A percentile compares a stretch with the other conserved stretches of the same genome.
phyloP scores from a whole-genome alignment of 2,113 vertebrate species.

The Corydoras sp. region DNA sequence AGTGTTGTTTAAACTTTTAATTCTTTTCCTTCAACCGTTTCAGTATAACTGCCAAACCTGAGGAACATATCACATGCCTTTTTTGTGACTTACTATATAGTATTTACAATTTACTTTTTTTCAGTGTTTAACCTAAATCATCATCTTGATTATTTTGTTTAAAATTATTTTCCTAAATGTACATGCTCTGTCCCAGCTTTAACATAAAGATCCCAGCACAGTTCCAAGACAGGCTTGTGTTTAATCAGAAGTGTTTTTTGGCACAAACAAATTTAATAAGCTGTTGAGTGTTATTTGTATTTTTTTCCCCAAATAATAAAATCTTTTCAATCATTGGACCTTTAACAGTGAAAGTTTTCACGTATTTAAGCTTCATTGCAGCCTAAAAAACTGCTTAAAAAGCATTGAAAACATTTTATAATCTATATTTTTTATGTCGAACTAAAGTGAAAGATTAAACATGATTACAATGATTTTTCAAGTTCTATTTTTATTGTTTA shows the following conservation, averaged over 20 bases:
- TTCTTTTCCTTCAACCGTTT: too few relatives aligned
- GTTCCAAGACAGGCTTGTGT: background rate
- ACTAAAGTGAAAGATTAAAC: too few relatives aligned
- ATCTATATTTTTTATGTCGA: too few relatives aligned
- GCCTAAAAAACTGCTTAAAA: too few relatives aligned
- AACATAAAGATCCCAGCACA: conserved; percentile 21
- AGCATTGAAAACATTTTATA: background rate
- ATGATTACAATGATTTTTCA: too few relatives aligned
- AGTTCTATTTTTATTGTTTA: too few relatives aligned
- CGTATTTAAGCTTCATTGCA: too few relatives aligned
- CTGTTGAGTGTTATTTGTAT: background rate
- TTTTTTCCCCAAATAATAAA: background rate
- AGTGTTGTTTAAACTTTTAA: background rate
- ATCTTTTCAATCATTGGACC: too few relatives aligned
- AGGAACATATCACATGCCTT: too few relatives aligned
- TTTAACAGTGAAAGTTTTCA: too few relatives aligned
- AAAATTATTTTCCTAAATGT: background rate
- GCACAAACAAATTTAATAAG: background rate
- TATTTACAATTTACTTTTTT: background rate
- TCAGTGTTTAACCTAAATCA: background rate
- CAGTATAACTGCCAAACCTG: too few relatives aligned
- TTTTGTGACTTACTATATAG: too few relatives aligned
- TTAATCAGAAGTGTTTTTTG: background rate
- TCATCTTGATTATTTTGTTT: background rate
- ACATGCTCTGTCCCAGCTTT: conserved; percentile 2